A percentile compares a stretch with the other conserved stretches of the same genome.
These are phyloP conservation scores for Antheraea yamamai DNA, from an alignment of 2,888 invertebrate species.

Conservation along the genomic window DNA sequence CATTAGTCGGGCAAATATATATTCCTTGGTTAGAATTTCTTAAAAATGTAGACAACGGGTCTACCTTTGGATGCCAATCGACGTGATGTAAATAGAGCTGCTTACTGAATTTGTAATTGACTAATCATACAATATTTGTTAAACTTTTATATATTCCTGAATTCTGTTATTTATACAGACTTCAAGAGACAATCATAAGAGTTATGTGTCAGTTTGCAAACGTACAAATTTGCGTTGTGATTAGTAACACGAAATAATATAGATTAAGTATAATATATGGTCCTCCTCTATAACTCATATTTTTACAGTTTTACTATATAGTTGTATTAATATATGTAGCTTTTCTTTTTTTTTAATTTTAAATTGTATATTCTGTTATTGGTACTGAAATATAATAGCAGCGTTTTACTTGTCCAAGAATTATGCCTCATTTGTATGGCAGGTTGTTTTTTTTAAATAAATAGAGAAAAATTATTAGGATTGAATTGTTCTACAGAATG, in stretches of 20 bases:
- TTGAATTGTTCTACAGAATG: background rate
- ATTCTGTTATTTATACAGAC: too few species aligned
- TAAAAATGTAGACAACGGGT: background rate
- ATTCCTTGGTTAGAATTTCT: background rate
- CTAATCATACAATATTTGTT: background rate
- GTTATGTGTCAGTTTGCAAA: too few species aligned
- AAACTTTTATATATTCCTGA: background rate
- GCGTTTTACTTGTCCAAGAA: background rate
- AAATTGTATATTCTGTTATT: background rate
- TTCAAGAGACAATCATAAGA: too few species aligned
- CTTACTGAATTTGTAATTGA: background rate
- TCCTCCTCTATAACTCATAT: background rate
- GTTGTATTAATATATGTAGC: background rate
- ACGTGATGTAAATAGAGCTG: background rate
- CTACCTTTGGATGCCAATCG: background rate
- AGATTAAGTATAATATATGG: background rate
- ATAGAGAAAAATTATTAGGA: background rate
- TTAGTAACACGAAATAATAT: background rate
- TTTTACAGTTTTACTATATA: too few species aligned
- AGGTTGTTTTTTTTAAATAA: background rate
- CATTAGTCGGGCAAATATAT: too few species aligned
- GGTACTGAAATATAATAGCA: background rate
- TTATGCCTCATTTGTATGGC: background rate
- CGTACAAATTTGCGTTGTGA: too few species aligned
- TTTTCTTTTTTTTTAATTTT: background rate